These are phyloP conservation scores for Geophilus truncorum DNA, from an alignment of 2,888 invertebrate species.

Conservation along the genomic window DNA sequence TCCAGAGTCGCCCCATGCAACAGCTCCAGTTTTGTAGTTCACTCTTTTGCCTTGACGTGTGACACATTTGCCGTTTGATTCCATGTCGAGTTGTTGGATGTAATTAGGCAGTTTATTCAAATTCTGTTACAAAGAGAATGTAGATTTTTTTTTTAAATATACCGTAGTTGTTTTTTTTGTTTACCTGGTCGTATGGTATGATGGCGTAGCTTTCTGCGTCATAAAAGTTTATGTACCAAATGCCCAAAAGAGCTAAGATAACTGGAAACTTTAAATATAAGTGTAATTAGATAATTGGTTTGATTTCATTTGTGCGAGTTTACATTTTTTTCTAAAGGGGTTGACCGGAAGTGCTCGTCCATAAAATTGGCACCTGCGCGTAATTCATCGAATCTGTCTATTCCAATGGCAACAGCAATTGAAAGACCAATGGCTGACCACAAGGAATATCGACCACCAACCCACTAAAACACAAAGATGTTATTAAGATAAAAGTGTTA, in stretches of 20 bases:
- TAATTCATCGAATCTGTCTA: conserved; percentile 87
- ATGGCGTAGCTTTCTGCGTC: conserved; percentile 93
- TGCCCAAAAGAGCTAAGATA: conserved; percentile 81
- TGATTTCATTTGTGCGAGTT: too few species aligned
- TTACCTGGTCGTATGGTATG: conserved; percentile 88
- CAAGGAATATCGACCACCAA: conserved; percentile 92
- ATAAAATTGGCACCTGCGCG: conserved; percentile 86
- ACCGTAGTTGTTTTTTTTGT: background rate
- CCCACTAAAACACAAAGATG: conserved; percentile 65
- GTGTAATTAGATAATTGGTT: too few species aligned
- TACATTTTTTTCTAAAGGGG: conserved; percentile 88
- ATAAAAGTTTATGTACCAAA: conserved; percentile 93
- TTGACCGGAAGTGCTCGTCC: conserved; percentile 84
- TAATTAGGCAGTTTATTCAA: conserved; percentile 99
- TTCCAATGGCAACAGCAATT: conserved; percentile 80
- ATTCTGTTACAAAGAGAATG: conserved; percentile 55
- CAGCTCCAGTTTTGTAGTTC: conserved; percentile 61
- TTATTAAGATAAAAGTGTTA: too few species aligned
- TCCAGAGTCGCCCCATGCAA: conserved; percentile 97
- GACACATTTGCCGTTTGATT: conserved; percentile 90
- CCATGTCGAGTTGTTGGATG: conserved; percentile 99
- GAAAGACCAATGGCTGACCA: conserved; percentile 99
- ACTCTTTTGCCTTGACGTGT: conserved; percentile 47
- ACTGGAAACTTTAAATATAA: conserved; percentile 79
- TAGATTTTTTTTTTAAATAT: background rate